Percentiles rank a stretch among this genome's conserved stretches.
Evolutionary conservation across 1,140 invertebrate genomes (phyloP).

Genomic region (Bradysia coprophila): DNA sequence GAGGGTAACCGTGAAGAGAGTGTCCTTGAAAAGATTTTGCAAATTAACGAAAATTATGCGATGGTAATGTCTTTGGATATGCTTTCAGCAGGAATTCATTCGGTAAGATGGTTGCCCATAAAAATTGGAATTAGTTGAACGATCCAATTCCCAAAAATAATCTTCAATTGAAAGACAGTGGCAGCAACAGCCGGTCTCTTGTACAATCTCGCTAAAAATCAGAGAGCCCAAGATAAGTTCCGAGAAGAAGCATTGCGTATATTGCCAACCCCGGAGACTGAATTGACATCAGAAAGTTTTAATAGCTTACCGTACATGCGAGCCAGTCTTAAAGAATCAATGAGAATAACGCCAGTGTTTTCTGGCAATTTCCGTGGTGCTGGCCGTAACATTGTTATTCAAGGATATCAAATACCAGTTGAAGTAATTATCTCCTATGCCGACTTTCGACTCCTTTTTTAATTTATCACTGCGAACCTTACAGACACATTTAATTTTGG

Average conservation of each 20-base stretch:
- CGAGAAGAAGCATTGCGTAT: constrained; percentile 27
- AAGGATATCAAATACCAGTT: constrained; percentile 65
- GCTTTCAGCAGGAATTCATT: constrained; percentile 22
- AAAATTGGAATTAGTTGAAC: no score
- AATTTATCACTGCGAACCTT: not conserved
- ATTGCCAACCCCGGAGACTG: constrained; percentile 16
- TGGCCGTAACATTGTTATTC: constrained; percentile 49
- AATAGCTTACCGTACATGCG: constrained; percentile 27
- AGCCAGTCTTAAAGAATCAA: constrained; percentile 34
- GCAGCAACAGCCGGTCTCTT: not conserved
- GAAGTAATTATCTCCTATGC: constrained; percentile 47
- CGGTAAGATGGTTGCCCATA: constrained; percentile 8
- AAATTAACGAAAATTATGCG: constrained; percentile 25
- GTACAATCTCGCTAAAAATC: constrained; percentile 24
- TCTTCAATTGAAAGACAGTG: not conserved
- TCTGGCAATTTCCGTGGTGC: constrained; percentile 63
- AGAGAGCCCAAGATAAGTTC: constrained; percentile 26
- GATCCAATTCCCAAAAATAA: no score
- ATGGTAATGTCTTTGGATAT: constrained; percentile 24
- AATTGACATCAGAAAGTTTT: constrained; percentile 20
- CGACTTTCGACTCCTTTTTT: not conserved
- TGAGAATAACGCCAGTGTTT: constrained; percentile 68
- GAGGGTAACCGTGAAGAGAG: constrained; percentile 12
- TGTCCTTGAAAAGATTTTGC: constrained; percentile 23
- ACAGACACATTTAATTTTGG: constrained; percentile 22